Evolutionary conservation across 1,140 invertebrate species (phyloP), one percentile per base, ranked within the genome.

Genomic region (Himalopsyche phryganea): DNA sequence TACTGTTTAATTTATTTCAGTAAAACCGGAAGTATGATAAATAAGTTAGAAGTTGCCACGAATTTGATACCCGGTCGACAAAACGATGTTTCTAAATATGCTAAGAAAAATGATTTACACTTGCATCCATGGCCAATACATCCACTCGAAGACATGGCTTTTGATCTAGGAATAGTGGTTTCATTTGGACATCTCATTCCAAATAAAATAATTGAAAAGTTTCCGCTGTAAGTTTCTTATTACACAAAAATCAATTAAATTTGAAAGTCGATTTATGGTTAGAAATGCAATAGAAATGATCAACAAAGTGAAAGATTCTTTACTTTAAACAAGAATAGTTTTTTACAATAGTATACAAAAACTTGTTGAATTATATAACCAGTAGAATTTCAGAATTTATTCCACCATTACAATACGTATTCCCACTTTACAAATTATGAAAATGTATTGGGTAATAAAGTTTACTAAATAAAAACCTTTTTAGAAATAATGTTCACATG

Each of bases 151-250:
- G 32, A 61, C 17, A 47, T 67, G 15, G 65, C 76, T 28, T 87
- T 81, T 74, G 78, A 88, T 65, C 68, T 89, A 45, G 86, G 86
- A 18, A 66, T 88, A 42, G 83, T 89, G 23, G 85, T 87, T 1
- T 87, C 86, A 1, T 89, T 88, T 78, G 87, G 87, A 0, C 80
- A 86, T 71, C 67, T 89, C 48, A 88, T 89, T 68, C 85, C 87
- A 3, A 66, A 76, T 51, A 50, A 69, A 11, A 71, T 88, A 1
- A 88, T 89, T 20, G 69, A 81, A 40, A 70, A 74, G 20, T 87
- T 89, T 71, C 80, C 83, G 33, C 63, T 83, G 81, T 86, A 77
- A 79, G 78, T 74, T 33, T 55, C 32, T 13, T 47, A n/a, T 11
- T 44, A 44, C 17, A 40, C 28, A 17, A 13, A 11, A 20, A 45